Percentiles rank a stretch among this genome's conserved stretches.
Conservation (phyloP, 2,797 vertebrate species). For the Paratrypauchen microcephalus region DNA sequence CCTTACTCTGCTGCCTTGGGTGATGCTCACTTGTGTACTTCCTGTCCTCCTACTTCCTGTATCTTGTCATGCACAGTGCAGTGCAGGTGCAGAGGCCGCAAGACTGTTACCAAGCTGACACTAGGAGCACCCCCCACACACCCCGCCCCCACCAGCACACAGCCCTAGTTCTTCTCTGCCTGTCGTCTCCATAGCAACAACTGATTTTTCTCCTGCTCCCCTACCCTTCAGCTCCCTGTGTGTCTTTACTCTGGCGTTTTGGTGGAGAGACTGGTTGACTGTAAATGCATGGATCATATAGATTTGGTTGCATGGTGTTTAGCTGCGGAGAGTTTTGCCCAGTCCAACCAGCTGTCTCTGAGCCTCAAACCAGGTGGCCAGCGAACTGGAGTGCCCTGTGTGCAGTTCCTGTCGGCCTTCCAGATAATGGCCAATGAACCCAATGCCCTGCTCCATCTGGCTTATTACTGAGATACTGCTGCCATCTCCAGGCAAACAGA, state of each 20-base stretch:
- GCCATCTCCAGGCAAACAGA: conserved; percentile 69
- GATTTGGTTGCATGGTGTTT: conserved; percentile 47
- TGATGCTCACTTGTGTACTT: conserved; percentile 66
- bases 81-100: conserved; percentile 77
- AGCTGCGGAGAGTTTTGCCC: conserved; percentile 60
- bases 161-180: conserved; percentile 73
- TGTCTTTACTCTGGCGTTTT: conserved; percentile 50
- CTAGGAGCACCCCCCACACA: conserved; percentile 57
- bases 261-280: conserved; percentile 24
- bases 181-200: conserved; percentile 77
- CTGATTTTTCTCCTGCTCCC: conserved; percentile 66
- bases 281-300: conserved; percentile 41
- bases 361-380: conserved; percentile 80
- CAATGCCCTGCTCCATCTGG: conserved; percentile 69
- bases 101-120: conserved; percentile 72
- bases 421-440: conserved; percentile 83
- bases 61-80: conserved; percentile 64
- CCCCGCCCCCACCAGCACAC: conserved; percentile 60
- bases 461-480: conserved; percentile 36
- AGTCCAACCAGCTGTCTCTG: conserved; percentile 81
- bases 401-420: conserved; percentile 80
- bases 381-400: conserved; percentile 79
- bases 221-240: conserved; percentile 56
- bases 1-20: conserved; percentile 15
- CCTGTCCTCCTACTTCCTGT: conserved; percentile 75